Conservation (phyloP, 2,888 invertebrate species). For the Ormia ochracea region DNA sequence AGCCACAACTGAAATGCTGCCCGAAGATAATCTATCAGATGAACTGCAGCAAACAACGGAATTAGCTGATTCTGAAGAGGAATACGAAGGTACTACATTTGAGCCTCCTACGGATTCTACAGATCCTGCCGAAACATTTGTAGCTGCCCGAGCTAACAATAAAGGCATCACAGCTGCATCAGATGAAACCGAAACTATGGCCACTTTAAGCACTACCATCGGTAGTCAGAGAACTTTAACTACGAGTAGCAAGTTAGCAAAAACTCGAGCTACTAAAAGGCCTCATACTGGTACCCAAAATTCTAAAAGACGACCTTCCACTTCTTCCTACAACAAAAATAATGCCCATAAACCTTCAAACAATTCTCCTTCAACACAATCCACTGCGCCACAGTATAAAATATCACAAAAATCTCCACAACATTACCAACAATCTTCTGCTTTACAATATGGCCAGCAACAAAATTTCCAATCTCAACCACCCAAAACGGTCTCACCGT, state of each 20-base stretch:
- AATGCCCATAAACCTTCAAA: slow-evolving; percentile 63
- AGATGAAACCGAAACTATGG: slow-evolving; percentile 66
- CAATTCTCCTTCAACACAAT: slow-evolving; percentile 63
- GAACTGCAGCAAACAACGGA: slow-evolving; percentile 48
- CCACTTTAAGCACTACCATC: slow-evolving; percentile 64
- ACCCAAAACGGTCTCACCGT: slow-evolving; percentile 52
- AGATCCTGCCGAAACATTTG: slow-evolving; percentile 73
- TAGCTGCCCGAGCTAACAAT: slow-evolving; percentile 74
- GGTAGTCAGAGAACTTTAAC: slow-evolving; percentile 73
- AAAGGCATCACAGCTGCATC: slow-evolving; percentile 73
- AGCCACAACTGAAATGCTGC: slow-evolving; percentile 69
- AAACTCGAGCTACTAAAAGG: slow-evolving; percentile 70
- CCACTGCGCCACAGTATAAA: slow-evolving; percentile 63
- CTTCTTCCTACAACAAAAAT: slow-evolving; percentile 65
- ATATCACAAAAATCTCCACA: slow-evolving; percentile 64
- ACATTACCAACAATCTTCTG: slow-evolving; percentile 51
- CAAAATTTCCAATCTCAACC: slow-evolving; percentile 60
- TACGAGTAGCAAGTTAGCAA: slow-evolving; percentile 71
- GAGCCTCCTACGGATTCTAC: slow-evolving; percentile 71
- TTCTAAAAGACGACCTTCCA: slow-evolving; percentile 68
- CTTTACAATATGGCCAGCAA: slow-evolving; percentile 53
- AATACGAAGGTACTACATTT: slow-evolving; percentile 65
- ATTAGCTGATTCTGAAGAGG: slow-evolving; percentile 38
- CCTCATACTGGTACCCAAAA: slow-evolving; percentile 66
- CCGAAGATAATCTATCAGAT: slow-evolving; percentile 45